phyloP scores from a whole-genome alignment of 2,888 invertebrate species.

The Clanis bilineata region DNA sequence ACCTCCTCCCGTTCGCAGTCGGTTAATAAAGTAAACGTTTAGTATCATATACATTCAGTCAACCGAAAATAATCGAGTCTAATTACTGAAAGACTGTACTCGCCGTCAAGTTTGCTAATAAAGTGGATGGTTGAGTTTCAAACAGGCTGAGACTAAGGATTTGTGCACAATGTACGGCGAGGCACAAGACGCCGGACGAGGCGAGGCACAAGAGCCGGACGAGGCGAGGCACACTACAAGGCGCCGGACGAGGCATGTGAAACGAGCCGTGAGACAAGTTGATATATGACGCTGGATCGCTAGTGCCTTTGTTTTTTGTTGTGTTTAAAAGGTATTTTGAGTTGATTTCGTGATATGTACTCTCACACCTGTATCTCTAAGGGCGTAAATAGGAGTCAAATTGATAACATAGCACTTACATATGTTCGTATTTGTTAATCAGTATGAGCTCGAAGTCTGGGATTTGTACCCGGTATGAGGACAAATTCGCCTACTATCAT shows the following conservation, averaged over 20 bases:
- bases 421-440: too few species aligned
- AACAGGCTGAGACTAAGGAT: constrained; percentile 44
- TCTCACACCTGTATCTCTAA: too few species aligned
- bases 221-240: not conserved
- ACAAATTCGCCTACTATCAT: too few species aligned
- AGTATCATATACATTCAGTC: constrained; percentile 40
- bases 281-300: not conserved
- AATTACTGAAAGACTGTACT: constrained; percentile 74
- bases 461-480: too few species aligned
- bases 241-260: not conserved
- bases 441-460: too few species aligned
- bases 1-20: too few species aligned
- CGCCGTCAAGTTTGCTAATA: constrained; percentile 76
- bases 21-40: constrained; percentile 19
- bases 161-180: constrained; percentile 27
- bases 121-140: constrained; percentile 72
- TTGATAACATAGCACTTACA: too few species aligned
- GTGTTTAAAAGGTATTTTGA: not conserved
- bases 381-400: too few species aligned
- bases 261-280: not conserved
- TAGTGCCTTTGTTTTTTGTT: not conserved
- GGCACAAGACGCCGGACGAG: constrained; percentile 8
- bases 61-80: constrained; percentile 70
- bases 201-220: not conserved
- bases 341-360: too few species aligned